These are phyloP conservation scores for Pseudoips prasinana DNA, from an alignment of 2,888 invertebrate species.

Conservation along the genomic window DNA sequence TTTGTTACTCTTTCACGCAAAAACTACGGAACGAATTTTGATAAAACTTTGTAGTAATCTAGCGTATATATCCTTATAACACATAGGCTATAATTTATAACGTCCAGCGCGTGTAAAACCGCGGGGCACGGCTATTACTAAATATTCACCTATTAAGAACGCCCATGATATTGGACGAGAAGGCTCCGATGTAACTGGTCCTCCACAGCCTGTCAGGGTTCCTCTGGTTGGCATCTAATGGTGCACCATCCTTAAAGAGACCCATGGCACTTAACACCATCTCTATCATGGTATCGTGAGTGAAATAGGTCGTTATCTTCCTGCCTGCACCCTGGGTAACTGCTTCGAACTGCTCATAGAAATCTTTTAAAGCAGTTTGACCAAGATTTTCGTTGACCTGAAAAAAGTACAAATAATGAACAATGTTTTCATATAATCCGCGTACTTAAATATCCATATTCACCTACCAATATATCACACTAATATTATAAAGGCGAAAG, in stretches of 20 bases:
- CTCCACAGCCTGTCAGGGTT: constrained; percentile 83
- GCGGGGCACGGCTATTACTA: no score
- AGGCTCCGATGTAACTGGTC: constrained; percentile 85
- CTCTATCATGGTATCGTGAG: constrained; percentile 85
- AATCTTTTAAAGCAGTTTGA: constrained; percentile 85
- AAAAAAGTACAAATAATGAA: not conserved
- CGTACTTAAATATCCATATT: no score
- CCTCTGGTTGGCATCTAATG: constrained; percentile 81
- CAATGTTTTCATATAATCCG: no score
- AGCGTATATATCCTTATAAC: no score
- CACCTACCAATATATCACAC: no score
- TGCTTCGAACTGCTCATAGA: constrained; percentile 79
- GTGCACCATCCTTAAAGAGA: constrained; percentile 81
- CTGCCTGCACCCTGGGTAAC: constrained; percentile 38
- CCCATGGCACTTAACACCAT: constrained; percentile 84
- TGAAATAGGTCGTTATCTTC: constrained; percentile 86
- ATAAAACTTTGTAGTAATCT: no score
- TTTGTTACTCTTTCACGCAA: no score
- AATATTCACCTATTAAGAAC: constrained; percentile 90
- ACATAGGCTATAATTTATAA: no score
- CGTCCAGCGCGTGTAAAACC: no score
- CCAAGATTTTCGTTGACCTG: constrained; percentile 85
- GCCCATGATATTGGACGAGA: constrained; percentile 87
- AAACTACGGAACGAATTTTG: no score
- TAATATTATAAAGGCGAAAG: no score